These are phyloP conservation scores for Cassiopea andromeda DNA, from an alignment of 30 jellyfish, hydroid and myxozoan genomes.

Conservation along the genomic window DNA sequence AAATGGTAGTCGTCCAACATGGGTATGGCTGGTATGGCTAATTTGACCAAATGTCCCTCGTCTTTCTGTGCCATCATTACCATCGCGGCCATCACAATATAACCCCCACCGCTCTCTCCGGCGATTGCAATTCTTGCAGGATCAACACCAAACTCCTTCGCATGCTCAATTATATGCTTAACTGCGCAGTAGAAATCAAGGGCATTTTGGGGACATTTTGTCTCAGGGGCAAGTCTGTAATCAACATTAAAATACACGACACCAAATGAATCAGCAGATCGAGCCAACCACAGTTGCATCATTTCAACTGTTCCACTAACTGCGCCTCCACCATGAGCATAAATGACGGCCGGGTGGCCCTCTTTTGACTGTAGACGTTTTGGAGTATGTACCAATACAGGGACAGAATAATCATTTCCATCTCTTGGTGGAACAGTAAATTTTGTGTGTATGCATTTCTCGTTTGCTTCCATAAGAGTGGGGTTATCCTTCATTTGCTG, in stretches of 20 bases:
- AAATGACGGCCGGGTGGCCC: constrained; percentile 56
- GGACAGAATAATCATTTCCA: constrained; percentile 40
- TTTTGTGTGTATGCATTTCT: constrained; percentile 17
- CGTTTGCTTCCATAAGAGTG: constrained; percentile 4
- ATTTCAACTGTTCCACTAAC: constrained; percentile 41
- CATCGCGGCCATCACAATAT: constrained; percentile 42
- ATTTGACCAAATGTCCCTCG: constrained; percentile 35
- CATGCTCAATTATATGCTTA: constrained; percentile 44
- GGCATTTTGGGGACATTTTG: constrained; percentile 64
- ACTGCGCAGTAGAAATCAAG: constrained; percentile 54
- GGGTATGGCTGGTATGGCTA: constrained; percentile 36
- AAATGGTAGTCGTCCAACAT: constrained; percentile 48
- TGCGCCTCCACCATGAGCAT: constrained; percentile 62
- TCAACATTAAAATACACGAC: constrained; percentile 50
- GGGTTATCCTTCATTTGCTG: not conserved
- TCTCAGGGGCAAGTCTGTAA: constrained; percentile 65
- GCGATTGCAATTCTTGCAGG: constrained; percentile 46
- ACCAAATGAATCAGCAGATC: constrained; percentile 5
- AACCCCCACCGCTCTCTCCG: constrained; percentile 72
- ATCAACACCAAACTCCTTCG: constrained; percentile 40
- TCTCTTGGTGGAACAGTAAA: constrained; percentile 58
- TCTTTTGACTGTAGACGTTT: not conserved
- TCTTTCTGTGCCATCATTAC: constrained; percentile 54
- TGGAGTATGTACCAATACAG: constrained; percentile 53
- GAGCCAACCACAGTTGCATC: constrained; percentile 23